Conservation (phyloP, 2,888 invertebrate species). For the Xestia rhomboidea region DNA sequence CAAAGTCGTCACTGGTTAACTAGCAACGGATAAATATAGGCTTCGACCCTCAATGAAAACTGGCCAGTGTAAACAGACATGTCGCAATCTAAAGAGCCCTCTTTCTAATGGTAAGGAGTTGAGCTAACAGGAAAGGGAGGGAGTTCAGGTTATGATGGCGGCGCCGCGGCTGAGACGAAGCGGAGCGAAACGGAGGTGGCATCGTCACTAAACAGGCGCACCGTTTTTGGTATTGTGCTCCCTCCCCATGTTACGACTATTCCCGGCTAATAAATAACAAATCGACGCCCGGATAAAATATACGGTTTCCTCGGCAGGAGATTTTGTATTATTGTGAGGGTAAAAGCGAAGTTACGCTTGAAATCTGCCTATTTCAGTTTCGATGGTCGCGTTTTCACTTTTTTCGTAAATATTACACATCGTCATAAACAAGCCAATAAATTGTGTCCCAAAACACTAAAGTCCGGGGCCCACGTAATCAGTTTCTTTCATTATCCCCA, state of each 20-base stretch:
- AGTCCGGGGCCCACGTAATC: constrained; percentile 76
- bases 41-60: constrained; percentile 78
- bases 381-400: constrained; percentile 67
- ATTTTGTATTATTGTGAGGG: constrained; percentile 80
- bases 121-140: constrained; percentile 74
- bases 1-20: constrained; percentile 84
- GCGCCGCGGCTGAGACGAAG: constrained; percentile 76
- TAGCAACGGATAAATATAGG: constrained; percentile 84
- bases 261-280: constrained; percentile 90
- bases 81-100: constrained; percentile 74
- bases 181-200: constrained; percentile 84
- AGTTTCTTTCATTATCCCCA: constrained; percentile 82
- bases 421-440: constrained; percentile 75
- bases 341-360: constrained; percentile 77
- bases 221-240: constrained; percentile 87
- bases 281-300: constrained; percentile 89
- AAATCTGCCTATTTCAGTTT: constrained; percentile 79
- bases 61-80: constrained; percentile 77
- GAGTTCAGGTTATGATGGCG: constrained; percentile 79
- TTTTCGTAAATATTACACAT: constrained; percentile 66
- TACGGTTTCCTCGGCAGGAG: constrained; percentile 84
- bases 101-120: constrained; percentile 69
- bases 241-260: constrained; percentile 88
- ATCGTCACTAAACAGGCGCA: constrained; percentile 88
- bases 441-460: constrained; percentile 76